Evolutionary conservation across 2,113 vertebrate genomes (phyloP).

Genomic region (Athene noctua): DNA sequence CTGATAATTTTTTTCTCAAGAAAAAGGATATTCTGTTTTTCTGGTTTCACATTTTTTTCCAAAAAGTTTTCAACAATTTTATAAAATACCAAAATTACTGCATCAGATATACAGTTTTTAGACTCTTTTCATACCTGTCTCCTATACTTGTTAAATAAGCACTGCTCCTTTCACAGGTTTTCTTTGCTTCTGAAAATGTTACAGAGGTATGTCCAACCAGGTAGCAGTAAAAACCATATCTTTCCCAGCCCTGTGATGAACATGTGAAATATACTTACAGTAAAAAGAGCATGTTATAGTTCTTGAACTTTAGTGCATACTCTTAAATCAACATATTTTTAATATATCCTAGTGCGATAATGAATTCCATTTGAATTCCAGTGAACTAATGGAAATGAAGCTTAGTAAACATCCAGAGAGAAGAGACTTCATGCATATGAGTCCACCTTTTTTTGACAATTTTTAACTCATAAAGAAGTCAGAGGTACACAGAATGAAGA

Average conservation of each 20-base stretch:
- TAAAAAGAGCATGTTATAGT: background rate
- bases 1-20: background rate
- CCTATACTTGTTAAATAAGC: slow-evolving; percentile 76
- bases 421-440: background rate
- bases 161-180: slow-evolving; percentile 70
- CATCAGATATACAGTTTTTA: background rate
- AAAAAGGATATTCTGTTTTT: background rate
- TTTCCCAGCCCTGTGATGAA: slow-evolving; percentile 81
- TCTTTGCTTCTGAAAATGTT: slow-evolving; percentile 83
- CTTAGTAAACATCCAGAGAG: background rate
- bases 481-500: background rate
- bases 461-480: background rate
- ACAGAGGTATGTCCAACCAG: slow-evolving; percentile 75
- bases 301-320: background rate
- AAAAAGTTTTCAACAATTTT: background rate
- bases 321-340: background rate
- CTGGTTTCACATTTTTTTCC: background rate
- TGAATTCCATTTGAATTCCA: background rate
- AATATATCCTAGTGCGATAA: background rate
- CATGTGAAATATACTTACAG: background rate
- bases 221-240: slow-evolving; percentile 83
- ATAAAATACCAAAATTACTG: background rate
- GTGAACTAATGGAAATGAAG: background rate
- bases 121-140: slow-evolving; percentile 77
- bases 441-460: background rate